Evolutionary conservation across 2,888 invertebrate species (phyloP).

Genomic region (Nephrotoma appendiculata): DNA sequence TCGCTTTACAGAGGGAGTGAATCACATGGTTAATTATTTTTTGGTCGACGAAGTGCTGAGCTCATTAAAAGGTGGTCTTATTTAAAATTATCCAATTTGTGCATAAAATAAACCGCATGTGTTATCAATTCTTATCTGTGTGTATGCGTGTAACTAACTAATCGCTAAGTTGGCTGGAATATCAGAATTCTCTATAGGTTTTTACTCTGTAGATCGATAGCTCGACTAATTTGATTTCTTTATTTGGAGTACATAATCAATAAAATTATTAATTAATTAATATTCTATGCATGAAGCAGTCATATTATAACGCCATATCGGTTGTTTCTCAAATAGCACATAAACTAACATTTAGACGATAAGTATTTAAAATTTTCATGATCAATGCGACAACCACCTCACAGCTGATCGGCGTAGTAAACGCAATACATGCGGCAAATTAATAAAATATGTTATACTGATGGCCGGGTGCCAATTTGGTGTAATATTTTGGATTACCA

Average conservation of each 20-base stretch:
- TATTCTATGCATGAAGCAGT: not conserved
- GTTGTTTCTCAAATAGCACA: not conserved
- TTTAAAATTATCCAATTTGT: not conserved
- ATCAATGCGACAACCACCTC: not conserved
- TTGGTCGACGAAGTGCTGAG: conserved; percentile 39
- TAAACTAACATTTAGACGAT: not conserved
- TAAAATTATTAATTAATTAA: too few relatives aligned
- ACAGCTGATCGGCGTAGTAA: not conserved
- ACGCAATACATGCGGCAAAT: not conserved
- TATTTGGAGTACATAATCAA: not conserved
- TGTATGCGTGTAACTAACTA: not conserved
- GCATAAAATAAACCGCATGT: not conserved
- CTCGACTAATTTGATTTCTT: not conserved
- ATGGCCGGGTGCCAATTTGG: not conserved
- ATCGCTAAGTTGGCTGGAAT: too few relatives aligned
- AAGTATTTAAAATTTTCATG: not conserved
- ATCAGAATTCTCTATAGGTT: too few relatives aligned
- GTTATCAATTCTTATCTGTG: not conserved
- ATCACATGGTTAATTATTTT: conserved; percentile 33
- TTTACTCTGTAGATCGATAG: too few relatives aligned
- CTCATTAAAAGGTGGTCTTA: conserved; percentile 17
- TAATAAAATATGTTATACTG: not conserved
- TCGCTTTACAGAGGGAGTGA: conserved; percentile 28
- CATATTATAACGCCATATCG: not conserved
- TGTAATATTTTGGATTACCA: not conserved